Percentiles rank a stretch among this genome's conserved stretches.
Conservation (phyloP, 2,797 vertebrate species). For the Kryptopterus vitreolus region DNA sequence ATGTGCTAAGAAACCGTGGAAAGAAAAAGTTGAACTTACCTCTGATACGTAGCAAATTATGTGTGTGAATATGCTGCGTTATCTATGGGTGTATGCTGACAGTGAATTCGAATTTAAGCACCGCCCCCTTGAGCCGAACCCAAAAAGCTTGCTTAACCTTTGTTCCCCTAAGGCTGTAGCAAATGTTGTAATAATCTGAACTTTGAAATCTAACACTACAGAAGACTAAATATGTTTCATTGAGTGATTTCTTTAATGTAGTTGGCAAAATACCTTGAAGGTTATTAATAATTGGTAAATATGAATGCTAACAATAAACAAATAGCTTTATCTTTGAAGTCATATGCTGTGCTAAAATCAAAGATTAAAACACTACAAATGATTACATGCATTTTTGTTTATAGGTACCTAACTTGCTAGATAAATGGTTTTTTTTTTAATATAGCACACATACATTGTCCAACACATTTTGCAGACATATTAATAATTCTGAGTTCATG, state of each 20-base stretch:
- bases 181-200: slow-evolving; percentile 24
- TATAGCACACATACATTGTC: no score
- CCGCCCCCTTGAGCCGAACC: slow-evolving; percentile 41
- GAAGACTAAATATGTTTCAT: neutral
- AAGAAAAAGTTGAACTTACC: slow-evolving; percentile 22
- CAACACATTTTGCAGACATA: neutral
- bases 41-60: neutral
- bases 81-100: neutral
- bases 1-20: slow-evolving; percentile 4
- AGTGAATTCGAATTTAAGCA: neutral
- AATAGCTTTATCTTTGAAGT: neutral
- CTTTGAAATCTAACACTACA: slow-evolving; percentile 22
- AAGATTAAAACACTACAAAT: neutral
- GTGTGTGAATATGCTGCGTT: neutral
- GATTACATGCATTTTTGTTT: neutral
- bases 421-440: no score
- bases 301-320: neutral
- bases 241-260: neutral
- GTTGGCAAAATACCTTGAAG: neutral
- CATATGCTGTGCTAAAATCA: neutral
- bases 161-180: neutral
- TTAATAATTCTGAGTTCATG: neutral
- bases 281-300: slow-evolving; percentile 15
- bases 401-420: neutral
- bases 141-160: slow-evolving; percentile 6